Base-by-base conservation (phyloP, 2,888 invertebrate species). In the Aspidiotus rigidus region DNA sequence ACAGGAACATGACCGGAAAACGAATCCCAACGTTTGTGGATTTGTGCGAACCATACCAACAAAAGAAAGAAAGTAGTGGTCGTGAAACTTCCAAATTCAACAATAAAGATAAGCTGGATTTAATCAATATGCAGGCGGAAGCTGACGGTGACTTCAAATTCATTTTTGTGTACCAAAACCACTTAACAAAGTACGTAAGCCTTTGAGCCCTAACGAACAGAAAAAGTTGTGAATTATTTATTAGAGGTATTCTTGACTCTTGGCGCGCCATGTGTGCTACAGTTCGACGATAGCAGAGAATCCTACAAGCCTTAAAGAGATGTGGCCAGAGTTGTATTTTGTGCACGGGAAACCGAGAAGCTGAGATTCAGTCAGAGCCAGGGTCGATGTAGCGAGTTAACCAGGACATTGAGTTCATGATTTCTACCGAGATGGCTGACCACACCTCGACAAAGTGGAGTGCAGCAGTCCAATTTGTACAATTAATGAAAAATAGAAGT, bases 111-210 rank as follows among this genome's bases (percentile, higher is more conserved):
- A 75, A 77, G 71, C 72, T 77, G 7, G 76, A 77, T 72, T 67
- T 77, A 10, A 74, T 78, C 16, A 74, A 76, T 70, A 72, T 75
- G 39, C 74, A 76, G 66, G 74, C 75, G 54, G 70, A 72, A 62
- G 74, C 76, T n/a, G 75, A 76, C 71, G 73, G 74, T 8, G 74
- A 77, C 17, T 78, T 74, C 72, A 77, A 77, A 73, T 78, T 75
- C 74, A 66, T 77, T 7, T 62, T 77, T 41, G 73, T 74, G 44
- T 77, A 76, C 70, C 77, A 77, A 70, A 77, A 78, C 61, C 74
- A 76, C 71, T 67, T 67, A 1, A 77, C 77, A 39, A 77, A 77
- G 73, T 77, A 76, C 73, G 17, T 72, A 11, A 72, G 72, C 71
- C 73, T 77, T n/a, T 72, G 76, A 57, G 76, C 77, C 11, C 69